Base-by-base conservation (phyloP, 2,113 vertebrate genomes). In the Lynx canadensis region DNA sequence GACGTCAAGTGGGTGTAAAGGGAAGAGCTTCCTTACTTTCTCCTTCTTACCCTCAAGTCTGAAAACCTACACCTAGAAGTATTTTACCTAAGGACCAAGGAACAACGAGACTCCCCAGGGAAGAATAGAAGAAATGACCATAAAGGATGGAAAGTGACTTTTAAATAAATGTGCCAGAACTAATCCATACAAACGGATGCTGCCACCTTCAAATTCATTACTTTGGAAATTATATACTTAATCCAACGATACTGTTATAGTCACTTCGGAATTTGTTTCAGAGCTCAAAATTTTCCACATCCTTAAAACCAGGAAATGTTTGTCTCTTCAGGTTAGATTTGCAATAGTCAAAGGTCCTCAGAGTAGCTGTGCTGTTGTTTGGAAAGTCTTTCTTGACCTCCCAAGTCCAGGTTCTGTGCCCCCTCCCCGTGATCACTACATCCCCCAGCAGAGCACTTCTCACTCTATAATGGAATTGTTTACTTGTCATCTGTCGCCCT, bases 101-200 rank as follows among this genome's bases (percentile, higher is more conserved):
- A 90, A 89, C 21, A 12, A 82, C 18, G 10, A 78, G 68, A 45
- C 0, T 60, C 21, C n/a, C 10, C 63, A 33, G n/a, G 13, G 19
- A n/a, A 84, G 50, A 74, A 13, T 33, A 19, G 31, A 93, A 85
- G n/a, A 95, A 89, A 89, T 15, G n/a, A 92, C 41, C 57, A 89
- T 27, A 14, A 95, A 83, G 60, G 57, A 57, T 2, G 3, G 6
- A 65, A 74, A 81, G 69, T 52, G 57, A 94, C 29, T 92, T 97
- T 80, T 78, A 92, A 76, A 80, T 88, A 78, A 92, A 90, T 74
- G 33, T 92, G 55, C 88, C 89, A 85, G 69, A 76, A 90, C 33
- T 86, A 78, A 96, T 36, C 76, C 33, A 87, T 29, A 94, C n/a
- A 94, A 78, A 79, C 45, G 73, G 15, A 76, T 68, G 38, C 4